Evolutionary conservation across 2,888 invertebrate species (phyloP).

Genomic region (Xanthorhoe spadicearia): DNA sequence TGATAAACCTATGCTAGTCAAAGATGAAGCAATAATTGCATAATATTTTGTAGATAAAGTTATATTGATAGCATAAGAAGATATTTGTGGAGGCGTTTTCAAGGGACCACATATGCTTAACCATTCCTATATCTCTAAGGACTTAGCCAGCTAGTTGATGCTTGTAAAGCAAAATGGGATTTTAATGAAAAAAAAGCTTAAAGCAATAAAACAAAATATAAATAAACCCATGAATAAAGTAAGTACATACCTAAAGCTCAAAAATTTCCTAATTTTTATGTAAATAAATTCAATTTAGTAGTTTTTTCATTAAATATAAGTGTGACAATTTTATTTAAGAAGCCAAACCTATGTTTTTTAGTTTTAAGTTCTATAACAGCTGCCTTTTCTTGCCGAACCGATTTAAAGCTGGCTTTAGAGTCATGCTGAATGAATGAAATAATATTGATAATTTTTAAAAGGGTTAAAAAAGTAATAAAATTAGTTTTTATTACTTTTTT

Average conservation of each 20-base stretch:
- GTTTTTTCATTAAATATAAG: background rate
- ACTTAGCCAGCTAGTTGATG: too few species aligned
- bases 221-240: too few species aligned
- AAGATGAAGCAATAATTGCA: conserved; percentile 37
- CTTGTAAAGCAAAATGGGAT: too few species aligned
- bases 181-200: too few species aligned
- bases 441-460: too few species aligned
- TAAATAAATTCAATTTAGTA: background rate
- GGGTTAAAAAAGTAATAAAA: too few species aligned
- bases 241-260: background rate
- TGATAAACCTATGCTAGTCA: conserved; percentile 72
- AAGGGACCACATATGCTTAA: background rate
- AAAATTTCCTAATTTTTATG: background rate
- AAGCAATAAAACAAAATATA: too few species aligned
- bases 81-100: background rate
- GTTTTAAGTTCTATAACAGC: conserved; percentile 1
- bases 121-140: too few species aligned
- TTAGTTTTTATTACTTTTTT: too few species aligned
- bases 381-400: conserved; percentile 16
- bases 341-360: background rate
- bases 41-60: conserved; percentile 14
- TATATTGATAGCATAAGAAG: background rate
- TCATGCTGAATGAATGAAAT: too few species aligned
- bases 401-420: too few species aligned
- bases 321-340: background rate